These are phyloP conservation scores for Luidia sarsii DNA, from an alignment of 53 echinoderm and acorn worm genomes.

Conservation along the genomic window DNA sequence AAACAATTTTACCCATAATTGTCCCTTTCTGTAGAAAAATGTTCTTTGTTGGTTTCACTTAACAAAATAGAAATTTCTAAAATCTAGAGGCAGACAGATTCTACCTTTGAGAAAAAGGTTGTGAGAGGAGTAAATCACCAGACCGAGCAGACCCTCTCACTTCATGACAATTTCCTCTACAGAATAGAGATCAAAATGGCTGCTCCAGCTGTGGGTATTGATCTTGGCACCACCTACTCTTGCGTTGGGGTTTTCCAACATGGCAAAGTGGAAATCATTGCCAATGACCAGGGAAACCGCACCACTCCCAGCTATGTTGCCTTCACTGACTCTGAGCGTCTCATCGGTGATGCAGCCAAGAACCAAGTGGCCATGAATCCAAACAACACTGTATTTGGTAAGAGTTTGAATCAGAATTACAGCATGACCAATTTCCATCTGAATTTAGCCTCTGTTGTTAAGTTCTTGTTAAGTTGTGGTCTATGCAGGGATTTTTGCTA, in stretches of 20 bases:
- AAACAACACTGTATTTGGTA: constrained; percentile 93
- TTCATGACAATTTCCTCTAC: neutral
- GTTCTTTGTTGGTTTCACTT: neutral
- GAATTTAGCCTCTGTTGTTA: neutral
- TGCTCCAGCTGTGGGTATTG: constrained; percentile 86
- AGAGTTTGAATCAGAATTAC: constrained; percentile 1
- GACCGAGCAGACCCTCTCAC: neutral
- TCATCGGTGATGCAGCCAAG: constrained; percentile 94
- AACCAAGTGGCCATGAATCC: constrained; percentile 97
- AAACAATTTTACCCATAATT: too few relatives aligned
- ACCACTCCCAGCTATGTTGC: constrained; percentile 98
- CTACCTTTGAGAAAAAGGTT: too few relatives aligned
- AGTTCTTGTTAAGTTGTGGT: neutral
- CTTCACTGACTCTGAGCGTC: constrained; percentile 92
- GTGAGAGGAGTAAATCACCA: neutral
- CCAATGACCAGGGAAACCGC: constrained; percentile 95
- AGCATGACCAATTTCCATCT: neutral
- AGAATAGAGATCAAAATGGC: constrained; percentile 17
- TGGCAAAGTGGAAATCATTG: constrained; percentile 96
- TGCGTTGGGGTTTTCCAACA: constrained; percentile 98
- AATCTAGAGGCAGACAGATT: neutral
- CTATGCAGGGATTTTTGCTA: neutral
- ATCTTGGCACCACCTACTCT: constrained; percentile 95
- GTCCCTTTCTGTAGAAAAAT: too few relatives aligned
- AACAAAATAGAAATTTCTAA: neutral